Evolutionary conservation across 2,888 invertebrate genomes (phyloP).

Genomic region (Ptychoptera contaminata): DNA sequence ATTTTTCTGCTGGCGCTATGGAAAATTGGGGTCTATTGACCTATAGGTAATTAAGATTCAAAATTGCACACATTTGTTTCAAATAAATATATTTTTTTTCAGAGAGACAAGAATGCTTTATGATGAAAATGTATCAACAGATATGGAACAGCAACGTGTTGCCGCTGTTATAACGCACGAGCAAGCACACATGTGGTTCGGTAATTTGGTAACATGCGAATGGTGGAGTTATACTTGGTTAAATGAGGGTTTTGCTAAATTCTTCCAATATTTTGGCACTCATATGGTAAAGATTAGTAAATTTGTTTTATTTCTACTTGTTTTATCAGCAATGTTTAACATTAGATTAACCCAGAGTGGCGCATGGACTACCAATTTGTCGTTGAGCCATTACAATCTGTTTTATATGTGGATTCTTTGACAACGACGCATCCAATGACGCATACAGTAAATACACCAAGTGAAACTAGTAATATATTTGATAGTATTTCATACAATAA

Average conservation of each 20-base stretch:
- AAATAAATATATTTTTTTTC: conserved; percentile 39
- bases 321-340: too few species aligned
- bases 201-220: conserved; percentile 38
- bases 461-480: conserved; percentile 44
- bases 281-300: too few species aligned
- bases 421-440: conserved; percentile 41
- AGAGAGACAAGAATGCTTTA: conserved; percentile 52
- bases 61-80: background rate
- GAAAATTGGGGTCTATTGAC: conserved; percentile 85
- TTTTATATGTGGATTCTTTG: conserved; percentile 41
- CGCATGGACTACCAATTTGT: conserved; percentile 53
- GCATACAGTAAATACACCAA: conserved; percentile 37
- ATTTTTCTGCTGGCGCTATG: conserved; percentile 77
- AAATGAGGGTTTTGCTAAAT: conserved; percentile 51
- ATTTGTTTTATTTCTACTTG: too few species aligned
- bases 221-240: conserved; percentile 44
- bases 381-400: conserved; percentile 47
- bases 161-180: conserved; percentile 37
- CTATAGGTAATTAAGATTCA: conserved; percentile 39
- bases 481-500: conserved; percentile 53
- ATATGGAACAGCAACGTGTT: conserved; percentile 41
- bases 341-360: conserved; percentile 38
- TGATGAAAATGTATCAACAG: conserved; percentile 41
- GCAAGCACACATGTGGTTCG: conserved; percentile 52
- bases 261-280: conserved; percentile 45